Evolutionary conservation across 2,113 vertebrate species (phyloP), one percentile per base, ranked within the genome.

Genomic region (Clarias macrocephalus): DNA sequence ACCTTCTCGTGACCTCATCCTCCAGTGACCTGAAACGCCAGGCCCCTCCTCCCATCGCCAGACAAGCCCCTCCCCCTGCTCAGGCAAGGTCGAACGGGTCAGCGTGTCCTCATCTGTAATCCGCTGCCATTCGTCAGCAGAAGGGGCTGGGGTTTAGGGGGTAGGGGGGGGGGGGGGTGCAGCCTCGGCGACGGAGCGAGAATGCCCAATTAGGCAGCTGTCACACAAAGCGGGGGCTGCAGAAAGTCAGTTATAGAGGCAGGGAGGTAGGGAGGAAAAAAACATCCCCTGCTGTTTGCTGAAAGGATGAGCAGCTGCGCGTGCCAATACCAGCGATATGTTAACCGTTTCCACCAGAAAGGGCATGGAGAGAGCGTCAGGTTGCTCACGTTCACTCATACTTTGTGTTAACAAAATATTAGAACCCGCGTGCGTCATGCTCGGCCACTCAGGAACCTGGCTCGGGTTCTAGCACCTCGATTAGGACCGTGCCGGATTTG

Each of bases 181-280:
- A 96, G 94, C 93, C 95, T 95, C 87, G 94, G 94, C 95, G 95
- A 96, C 95, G 95, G 95, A 95, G 94, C 95, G 95, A 96, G 96
- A 97, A 96, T 97, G 95, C 96, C 96, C 96, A 97, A 97, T 97
- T 96, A 97, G 96, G 96, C 96, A 97, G 96, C 96, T 97, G 96
- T 96, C 96, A 97, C 96, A 97, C 96, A 97, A 96, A 97, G 96
- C 95, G 95, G 91, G 96, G 95, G 95, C 96, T 96, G 96, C 95
- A 96, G 96, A 84, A 87, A 84, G 85, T 81, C 65, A 9, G 52
- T 28, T 12, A 56, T 65, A 7, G 73, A 28, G 72, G 42, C 52
- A 83, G n/a, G 13, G 75, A 56, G 77, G 76, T 81, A 33, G 85
- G 21, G 37, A 37, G 57, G 63, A 48, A 59, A 70, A 33, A 65